These are phyloP conservation scores for Magallana gigas DNA, from an alignment of 1,140 invertebrate species.

Conservation along the genomic window DNA sequence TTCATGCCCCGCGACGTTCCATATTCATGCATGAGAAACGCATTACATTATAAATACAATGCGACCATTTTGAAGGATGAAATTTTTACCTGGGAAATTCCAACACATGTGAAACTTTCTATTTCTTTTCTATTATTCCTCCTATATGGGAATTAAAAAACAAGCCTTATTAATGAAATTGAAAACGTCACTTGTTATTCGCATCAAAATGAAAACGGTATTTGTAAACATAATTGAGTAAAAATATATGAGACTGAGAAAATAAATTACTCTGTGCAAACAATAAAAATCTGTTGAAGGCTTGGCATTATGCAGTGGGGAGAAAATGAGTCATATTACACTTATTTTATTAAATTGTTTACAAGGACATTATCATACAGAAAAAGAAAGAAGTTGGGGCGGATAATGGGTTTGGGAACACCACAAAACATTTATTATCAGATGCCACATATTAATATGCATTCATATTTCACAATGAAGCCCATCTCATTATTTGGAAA, in stretches of 20 bases:
- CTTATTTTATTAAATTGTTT: conserved; percentile 30
- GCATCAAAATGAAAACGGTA: conserved; percentile 22
- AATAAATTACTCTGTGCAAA: conserved; percentile 1
- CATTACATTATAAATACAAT: conserved; percentile 23
- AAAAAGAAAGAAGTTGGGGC: neutral
- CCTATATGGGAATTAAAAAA: neutral
- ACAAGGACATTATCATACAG: conserved; percentile 18
- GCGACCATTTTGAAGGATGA: neutral
- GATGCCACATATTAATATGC: conserved; percentile 14
- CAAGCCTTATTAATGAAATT: neutral
- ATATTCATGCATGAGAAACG: conserved; percentile 13
- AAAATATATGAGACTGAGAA: conserved; percentile 2
- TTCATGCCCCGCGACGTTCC: neutral
- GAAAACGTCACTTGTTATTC: conserved; percentile 26
- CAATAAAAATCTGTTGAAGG: conserved; percentile 20
- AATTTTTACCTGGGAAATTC: conserved; percentile 27
- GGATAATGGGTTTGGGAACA: conserved; percentile 3
- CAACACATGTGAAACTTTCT: neutral
- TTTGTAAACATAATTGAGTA: conserved; percentile 33
- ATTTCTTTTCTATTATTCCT: neutral
- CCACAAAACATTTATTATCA: conserved; percentile 34
- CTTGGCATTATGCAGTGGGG: conserved; percentile 20
- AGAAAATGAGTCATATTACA: conserved; percentile 19
- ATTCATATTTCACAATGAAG: conserved; percentile 32
- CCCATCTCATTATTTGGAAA: neutral